A percentile compares a stretch with the other conserved stretches of the same genome.
Evolutionary conservation across 2,113 vertebrate genomes (phyloP).

Genomic region (Mesocricetus auratus): DNA sequence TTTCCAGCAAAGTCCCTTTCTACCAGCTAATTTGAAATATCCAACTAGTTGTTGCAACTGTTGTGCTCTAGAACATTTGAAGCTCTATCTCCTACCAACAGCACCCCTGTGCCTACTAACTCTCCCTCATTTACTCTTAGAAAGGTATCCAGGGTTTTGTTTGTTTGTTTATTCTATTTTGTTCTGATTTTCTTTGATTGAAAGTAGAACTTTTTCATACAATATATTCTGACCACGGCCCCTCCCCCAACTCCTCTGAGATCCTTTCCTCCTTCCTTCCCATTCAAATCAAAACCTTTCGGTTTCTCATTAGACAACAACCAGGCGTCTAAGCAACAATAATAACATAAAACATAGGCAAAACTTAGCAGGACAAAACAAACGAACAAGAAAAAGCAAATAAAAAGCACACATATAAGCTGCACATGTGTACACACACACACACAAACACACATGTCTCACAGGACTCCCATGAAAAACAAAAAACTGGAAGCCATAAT

Average conservation of each 20-base stretch:
- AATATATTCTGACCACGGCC: not conserved
- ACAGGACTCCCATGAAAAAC: not conserved
- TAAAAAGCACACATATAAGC: not conserved
- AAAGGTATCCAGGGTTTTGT: not conserved
- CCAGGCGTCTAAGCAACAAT: not conserved
- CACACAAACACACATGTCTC: not conserved
- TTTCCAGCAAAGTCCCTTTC: not conserved
- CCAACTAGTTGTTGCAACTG: not conserved
- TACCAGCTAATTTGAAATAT: not conserved
- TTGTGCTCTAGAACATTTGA: not conserved
- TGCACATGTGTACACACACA: too few species aligned
- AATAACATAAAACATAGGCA: not conserved
- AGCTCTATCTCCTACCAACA: not conserved
- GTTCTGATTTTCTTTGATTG: not conserved
- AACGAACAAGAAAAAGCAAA: not conserved
- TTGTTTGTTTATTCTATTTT: not conserved
- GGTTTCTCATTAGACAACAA: not conserved
- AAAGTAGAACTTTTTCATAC: not conserved
- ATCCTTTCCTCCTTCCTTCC: not conserved
- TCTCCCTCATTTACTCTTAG: not conserved
- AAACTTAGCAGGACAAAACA: not conserved
- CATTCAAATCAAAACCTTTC: not conserved
- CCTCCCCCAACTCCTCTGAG: not conserved
- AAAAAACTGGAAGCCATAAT: not conserved
- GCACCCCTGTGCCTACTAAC: not conserved